These are phyloP conservation scores for Loripinus fragilis DNA, from an alignment of 2,888 invertebrate genomes.

Conservation along the genomic window DNA sequence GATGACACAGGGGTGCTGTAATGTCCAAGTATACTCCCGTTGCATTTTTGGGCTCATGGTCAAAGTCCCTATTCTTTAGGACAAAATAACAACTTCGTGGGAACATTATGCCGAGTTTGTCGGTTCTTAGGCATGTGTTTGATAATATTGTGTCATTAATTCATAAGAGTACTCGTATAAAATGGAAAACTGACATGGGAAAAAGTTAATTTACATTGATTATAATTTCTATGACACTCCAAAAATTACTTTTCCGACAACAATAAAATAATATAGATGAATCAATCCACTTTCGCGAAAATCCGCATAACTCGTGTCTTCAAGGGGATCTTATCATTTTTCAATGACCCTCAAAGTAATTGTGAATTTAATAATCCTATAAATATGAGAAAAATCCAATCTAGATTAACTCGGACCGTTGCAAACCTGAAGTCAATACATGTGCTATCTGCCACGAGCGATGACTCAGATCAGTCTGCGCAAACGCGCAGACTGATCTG, in stretches of 20 bases:
- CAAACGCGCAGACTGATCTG: too few species aligned
- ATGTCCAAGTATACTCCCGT: too few species aligned
- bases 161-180: neutral
- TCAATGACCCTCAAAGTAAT: neutral
- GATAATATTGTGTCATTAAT: neutral
- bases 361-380: constrained; percentile 12
- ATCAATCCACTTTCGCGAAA: neutral
- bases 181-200: neutral
- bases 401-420: neutral
- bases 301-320: neutral
- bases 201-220: neutral
- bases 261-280: neutral
- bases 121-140: too few species aligned
- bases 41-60: too few species aligned
- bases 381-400: constrained; percentile 8
- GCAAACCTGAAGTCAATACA: too few species aligned
- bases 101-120: too few species aligned
- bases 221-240: neutral
- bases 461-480: too few species aligned
- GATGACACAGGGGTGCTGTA: too few species aligned
- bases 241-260: neutral
- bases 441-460: too few species aligned
- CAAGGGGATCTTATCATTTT: constrained; percentile 8
- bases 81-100: too few species aligned
- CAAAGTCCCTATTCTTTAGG: too few species aligned